phyloP scores from a whole-genome alignment of 1,140 invertebrate species.

The Brachionus calyciflorus region DNA sequence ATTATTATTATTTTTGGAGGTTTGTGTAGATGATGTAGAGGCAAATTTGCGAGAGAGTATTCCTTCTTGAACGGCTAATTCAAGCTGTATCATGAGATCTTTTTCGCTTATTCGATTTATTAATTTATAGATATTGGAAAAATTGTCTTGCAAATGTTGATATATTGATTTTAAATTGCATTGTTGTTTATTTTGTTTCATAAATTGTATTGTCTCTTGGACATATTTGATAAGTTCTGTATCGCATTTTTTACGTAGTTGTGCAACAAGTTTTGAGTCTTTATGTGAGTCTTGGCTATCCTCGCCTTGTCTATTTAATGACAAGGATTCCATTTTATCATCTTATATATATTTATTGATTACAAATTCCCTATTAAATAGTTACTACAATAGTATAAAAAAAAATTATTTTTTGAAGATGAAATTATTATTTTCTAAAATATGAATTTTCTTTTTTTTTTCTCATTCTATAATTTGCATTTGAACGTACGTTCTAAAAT shows the following conservation, averaged over 20 bases:
- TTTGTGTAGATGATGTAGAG: not conserved
- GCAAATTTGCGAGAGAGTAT: conserved; percentile 36
- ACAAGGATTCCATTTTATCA: conserved; percentile 30
- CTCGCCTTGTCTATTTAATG: conserved; percentile 23
- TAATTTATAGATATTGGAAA: not conserved
- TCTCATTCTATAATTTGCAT: too few species aligned
- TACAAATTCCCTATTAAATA: too few species aligned
- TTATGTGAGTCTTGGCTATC: not conserved
- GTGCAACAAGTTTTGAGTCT: not conserved
- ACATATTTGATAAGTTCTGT: conserved; percentile 1
- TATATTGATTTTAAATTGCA: conserved; percentile 28
- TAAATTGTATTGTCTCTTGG: conserved; percentile 32
- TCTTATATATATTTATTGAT: too few species aligned
- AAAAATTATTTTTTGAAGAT: too few species aligned
- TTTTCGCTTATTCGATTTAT: not conserved
- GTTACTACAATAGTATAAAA: too few species aligned
- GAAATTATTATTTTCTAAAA: too few species aligned
- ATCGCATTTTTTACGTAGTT: conserved; percentile 21
- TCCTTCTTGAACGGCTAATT: conserved; percentile 20
- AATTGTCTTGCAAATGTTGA: not conserved
- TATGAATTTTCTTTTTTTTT: too few species aligned
- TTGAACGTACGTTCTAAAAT: too few species aligned
- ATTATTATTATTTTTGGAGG: not conserved
- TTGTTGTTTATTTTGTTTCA: conserved; percentile 35
- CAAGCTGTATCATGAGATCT: conserved; percentile 45